Percentiles rank a stretch among this genome's conserved stretches.
Evolutionary conservation across 2,797 vertebrate genomes (phyloP).

Genomic region (Erethizon dorsatum): DNA sequence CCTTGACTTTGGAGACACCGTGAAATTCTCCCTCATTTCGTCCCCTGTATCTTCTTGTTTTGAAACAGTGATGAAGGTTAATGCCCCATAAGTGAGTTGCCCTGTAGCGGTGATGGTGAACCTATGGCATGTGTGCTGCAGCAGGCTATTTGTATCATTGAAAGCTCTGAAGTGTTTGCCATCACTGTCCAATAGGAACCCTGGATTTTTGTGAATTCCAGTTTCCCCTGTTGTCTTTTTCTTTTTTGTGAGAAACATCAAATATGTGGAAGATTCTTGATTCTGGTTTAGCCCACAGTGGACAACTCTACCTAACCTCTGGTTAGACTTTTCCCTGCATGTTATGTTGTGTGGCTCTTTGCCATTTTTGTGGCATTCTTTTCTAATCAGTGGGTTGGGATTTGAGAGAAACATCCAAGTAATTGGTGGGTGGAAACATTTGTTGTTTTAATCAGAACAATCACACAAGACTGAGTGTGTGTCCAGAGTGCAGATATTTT

Average conservation of each 20-base stretch:
- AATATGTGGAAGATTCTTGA: not conserved
- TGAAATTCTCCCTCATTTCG: not conserved
- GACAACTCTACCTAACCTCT: not conserved
- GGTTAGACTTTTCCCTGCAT: not conserved
- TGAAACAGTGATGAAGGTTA: not conserved
- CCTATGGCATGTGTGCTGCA: not conserved
- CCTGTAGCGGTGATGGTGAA: not conserved
- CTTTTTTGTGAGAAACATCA: not conserved
- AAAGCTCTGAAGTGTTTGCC: not conserved
- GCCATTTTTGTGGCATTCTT: not conserved
- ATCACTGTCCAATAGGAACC: not conserved
- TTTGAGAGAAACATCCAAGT: constrained; percentile 31
- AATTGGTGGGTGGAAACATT: constrained; percentile 48
- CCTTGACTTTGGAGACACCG: not conserved
- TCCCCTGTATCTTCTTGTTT: not conserved
- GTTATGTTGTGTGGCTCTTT: not conserved
- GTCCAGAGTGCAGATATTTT: constrained; percentile 14
- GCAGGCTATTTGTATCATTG: not conserved
- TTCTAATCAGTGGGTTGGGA: not conserved
- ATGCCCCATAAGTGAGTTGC: not conserved
- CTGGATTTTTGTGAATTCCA: not conserved
- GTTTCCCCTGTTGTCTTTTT: not conserved
- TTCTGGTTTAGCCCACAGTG: not conserved
- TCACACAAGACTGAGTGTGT: not conserved
- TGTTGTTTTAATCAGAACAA: not conserved